Percentiles rank a stretch among this genome's conserved stretches.
These are phyloP conservation scores for Diadema setosum DNA, from an alignment of 35 echinoderm and acorn worm genomes.

Conservation along the genomic window DNA sequence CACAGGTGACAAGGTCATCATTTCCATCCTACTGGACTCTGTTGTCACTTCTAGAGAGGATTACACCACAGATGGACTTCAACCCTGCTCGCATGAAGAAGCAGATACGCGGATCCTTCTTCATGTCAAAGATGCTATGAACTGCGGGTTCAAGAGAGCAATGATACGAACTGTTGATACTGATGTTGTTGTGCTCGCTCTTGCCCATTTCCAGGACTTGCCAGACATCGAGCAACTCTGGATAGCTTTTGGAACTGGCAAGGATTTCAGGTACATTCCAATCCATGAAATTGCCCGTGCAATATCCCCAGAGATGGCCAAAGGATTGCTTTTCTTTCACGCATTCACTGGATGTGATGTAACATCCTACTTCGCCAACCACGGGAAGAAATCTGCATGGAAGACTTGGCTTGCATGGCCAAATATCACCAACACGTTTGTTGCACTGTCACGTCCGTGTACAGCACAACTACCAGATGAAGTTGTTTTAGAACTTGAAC, in stretches of 20 bases:
- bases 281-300: neutral
- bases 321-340: neutral
- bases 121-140: constrained; percentile 37
- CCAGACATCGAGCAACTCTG: neutral
- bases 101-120: constrained; percentile 44
- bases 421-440: constrained; percentile 7
- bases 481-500: neutral
- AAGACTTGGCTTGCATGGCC: neutral
- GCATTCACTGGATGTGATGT: constrained; percentile 18
- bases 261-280: constrained; percentile 16
- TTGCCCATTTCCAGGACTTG: constrained; percentile 14
- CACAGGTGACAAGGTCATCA: constrained; percentile 12
- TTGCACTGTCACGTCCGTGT: neutral
- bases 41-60: constrained; percentile 9
- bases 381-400: constrained; percentile 57
- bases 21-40: no score
- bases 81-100: constrained; percentile 64
- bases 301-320: neutral
- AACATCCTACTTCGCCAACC: neutral
- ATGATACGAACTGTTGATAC: constrained; percentile 58
- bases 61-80: neutral
- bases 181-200: constrained; percentile 39
- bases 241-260: constrained; percentile 60
- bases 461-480: constrained; percentile 25
- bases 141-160: neutral